A percentile compares a stretch with the other conserved stretches of the same genome.
These are phyloP conservation scores for Acanthopleura granulata DNA, from an alignment of 2,888 invertebrate genomes.

Conservation along the genomic window DNA sequence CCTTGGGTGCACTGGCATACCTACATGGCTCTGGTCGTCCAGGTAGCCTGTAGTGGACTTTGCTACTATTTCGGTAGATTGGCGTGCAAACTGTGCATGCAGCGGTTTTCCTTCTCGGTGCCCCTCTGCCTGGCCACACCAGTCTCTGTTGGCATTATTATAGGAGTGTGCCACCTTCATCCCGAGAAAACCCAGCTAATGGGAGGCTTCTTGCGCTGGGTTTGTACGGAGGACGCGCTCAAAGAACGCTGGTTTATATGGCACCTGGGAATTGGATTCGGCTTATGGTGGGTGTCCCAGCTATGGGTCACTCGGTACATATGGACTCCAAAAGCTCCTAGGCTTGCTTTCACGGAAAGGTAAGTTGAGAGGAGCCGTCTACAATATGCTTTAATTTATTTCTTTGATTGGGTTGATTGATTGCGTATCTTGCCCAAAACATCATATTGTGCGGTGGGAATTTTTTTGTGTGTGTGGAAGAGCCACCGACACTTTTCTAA, in stretches of 20 bases:
- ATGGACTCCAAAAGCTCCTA: conserved; percentile 60
- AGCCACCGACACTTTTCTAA: too few species aligned
- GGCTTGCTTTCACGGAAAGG: conserved; percentile 63
- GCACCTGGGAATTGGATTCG: conserved; percentile 46
- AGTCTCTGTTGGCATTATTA: conserved; percentile 52
- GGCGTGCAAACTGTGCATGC: conserved; percentile 71
- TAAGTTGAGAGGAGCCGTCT: conserved; percentile 25
- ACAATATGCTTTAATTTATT: too few species aligned
- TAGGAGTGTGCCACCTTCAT: conserved; percentile 36
- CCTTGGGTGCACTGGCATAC: conserved; percentile 38
- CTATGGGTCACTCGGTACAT: conserved; percentile 61
- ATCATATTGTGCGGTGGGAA: too few species aligned
- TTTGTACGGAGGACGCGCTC: conserved; percentile 41
- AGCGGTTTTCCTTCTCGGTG: conserved; percentile 69
- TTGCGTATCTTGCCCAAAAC: too few species aligned
- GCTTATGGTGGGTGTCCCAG: conserved; percentile 61
- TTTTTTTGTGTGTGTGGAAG: too few species aligned
- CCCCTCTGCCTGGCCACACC: conserved; percentile 68
- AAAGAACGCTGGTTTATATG: conserved; percentile 41
- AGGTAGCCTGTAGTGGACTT: conserved; percentile 64
- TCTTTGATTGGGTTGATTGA: too few species aligned
- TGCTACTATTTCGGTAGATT: conserved; percentile 71
- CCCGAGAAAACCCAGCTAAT: conserved; percentile 29
- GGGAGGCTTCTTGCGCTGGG: conserved; percentile 40
- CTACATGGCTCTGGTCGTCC: conserved; percentile 49